Evolutionary conservation across 2,888 invertebrate genomes (phyloP).

Genomic region (Brenthis hecate): DNA sequence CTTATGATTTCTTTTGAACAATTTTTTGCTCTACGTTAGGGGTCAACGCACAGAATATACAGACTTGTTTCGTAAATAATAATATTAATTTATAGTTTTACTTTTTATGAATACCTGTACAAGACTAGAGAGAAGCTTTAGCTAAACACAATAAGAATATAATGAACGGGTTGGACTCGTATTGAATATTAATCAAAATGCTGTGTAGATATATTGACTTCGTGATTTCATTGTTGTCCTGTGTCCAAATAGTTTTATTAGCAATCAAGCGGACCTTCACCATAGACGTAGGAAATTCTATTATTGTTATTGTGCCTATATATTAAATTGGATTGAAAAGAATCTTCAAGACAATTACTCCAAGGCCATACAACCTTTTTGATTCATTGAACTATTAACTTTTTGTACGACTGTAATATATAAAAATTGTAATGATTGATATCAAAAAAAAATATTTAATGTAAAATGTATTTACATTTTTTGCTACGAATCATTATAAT

Average conservation of each 20-base stretch:
- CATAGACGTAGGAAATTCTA: neutral
- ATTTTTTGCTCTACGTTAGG: conserved; percentile 25
- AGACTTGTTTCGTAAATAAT: conserved; percentile 10
- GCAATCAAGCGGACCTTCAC: conserved; percentile 1
- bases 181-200: conserved; percentile 27
- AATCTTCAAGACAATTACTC: neutral
- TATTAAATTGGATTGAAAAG: neutral
- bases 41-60: conserved; percentile 34
- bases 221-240: conserved; percentile 1
- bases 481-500: too few species aligned
- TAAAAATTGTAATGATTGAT: too few species aligned
- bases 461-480: too few species aligned
- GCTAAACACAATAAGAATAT: conserved; percentile 12
- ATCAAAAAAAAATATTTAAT: too few species aligned
- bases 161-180: conserved; percentile 26
- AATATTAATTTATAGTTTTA: conserved; percentile 2
- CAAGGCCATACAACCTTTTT: neutral
- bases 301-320: conserved; percentile 1
- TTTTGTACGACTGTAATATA: too few species aligned
- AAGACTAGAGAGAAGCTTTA: conserved; percentile 22
- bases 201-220: conserved; percentile 16
- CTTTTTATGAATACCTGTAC: conserved; percentile 8
- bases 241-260: conserved; percentile 6
- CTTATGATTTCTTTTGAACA: neutral
- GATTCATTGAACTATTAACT: neutral